These are phyloP conservation scores for Amblyteles armatorius DNA, from an alignment of 2,888 invertebrate genomes.

Conservation along the genomic window DNA sequence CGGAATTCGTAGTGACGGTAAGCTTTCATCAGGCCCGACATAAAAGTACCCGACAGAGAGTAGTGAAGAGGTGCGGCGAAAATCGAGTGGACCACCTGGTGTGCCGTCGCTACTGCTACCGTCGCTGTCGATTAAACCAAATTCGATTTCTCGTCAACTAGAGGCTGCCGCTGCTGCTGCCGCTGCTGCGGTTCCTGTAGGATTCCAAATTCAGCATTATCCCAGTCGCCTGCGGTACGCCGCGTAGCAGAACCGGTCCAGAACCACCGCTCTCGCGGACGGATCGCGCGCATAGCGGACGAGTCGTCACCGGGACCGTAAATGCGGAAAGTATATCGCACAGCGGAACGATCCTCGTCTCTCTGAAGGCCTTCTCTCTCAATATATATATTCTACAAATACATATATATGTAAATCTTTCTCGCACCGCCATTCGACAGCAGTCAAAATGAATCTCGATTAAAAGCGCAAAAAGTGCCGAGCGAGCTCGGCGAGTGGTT, in stretches of 20 bases:
- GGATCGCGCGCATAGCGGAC: slow-evolving; percentile 15
- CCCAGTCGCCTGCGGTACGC: slow-evolving; percentile 58
- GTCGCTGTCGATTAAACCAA: slow-evolving; percentile 61
- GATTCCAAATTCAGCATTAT: slow-evolving; percentile 69
- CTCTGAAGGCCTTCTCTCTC: background rate
- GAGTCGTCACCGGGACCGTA: slow-evolving; percentile 36
- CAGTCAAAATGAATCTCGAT: slow-evolving; percentile 75
- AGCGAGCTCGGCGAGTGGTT: slow-evolving; percentile 47
- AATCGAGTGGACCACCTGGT: slow-evolving; percentile 38
- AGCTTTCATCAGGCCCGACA: slow-evolving; percentile 38
- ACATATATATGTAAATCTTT: background rate
- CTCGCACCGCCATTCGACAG: slow-evolving; percentile 12
- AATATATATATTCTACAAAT: background rate
- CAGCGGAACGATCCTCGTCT: slow-evolving; percentile 10
- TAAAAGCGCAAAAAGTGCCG: slow-evolving; percentile 67
- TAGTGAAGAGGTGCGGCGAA: slow-evolving; percentile 30
- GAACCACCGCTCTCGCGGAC: slow-evolving; percentile 33
- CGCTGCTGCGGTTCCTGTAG: slow-evolving; percentile 35
- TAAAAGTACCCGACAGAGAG: slow-evolving; percentile 3
- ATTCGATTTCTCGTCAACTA: slow-evolving; percentile 58
- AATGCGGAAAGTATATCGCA: slow-evolving; percentile 41
- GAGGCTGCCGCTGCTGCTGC: slow-evolving; percentile 8
- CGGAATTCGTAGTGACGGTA: slow-evolving; percentile 38
- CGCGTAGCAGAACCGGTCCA: slow-evolving; percentile 42
- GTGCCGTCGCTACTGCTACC: slow-evolving; percentile 22